Base-by-base conservation (phyloP, 2,888 invertebrate species). In the Phengaris alcon region DNA sequence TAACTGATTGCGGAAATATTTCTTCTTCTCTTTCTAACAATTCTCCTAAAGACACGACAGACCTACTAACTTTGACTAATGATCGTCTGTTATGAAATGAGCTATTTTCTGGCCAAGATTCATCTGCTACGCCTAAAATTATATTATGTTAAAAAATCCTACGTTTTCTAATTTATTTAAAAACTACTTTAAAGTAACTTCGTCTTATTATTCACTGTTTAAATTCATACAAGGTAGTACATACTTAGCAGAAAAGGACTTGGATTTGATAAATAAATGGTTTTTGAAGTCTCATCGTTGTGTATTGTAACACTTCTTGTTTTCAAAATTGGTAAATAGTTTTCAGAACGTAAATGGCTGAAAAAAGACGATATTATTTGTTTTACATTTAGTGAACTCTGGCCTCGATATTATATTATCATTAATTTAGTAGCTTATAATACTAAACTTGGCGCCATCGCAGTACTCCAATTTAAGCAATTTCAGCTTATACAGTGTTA, bases 41-140 rank as follows among this genome's bases (percentile, higher is more conserved):
- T 70, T 79, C 85, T 68, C 91, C 91, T 52, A 93, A 81, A 7
- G 92, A 92, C 73, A 83, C 83, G 35, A 91, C 80, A 48, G 91
- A 91, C 80, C 87, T 89, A 77, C 82, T 86, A 54, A 87, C 85
- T 80, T 85, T 88, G 77, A 84, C 82, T 77, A 85, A 87, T 13
- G 85, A 79, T 82, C 85, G 90, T 10, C 86, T 68, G 64, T 77
- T 48, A 57, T 82, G 82, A 57, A 79, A 75, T 9, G 78, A 51
- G 44, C 85, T 79, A 75, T 88, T 82, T 73, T 78, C 79, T 13
- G 92, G 92, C 93, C 93, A 93, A 52, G 81, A 75, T 81, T 93
- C 93, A 78, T 93, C 90, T 59, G 84, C 89, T 68, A 85, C 79
- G 82, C 86, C 92, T 91, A 75, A 76, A 76, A 77, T 75, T 75